Conservation (phyloP, 2,113 vertebrate genomes). For the Podiceps cristatus region DNA sequence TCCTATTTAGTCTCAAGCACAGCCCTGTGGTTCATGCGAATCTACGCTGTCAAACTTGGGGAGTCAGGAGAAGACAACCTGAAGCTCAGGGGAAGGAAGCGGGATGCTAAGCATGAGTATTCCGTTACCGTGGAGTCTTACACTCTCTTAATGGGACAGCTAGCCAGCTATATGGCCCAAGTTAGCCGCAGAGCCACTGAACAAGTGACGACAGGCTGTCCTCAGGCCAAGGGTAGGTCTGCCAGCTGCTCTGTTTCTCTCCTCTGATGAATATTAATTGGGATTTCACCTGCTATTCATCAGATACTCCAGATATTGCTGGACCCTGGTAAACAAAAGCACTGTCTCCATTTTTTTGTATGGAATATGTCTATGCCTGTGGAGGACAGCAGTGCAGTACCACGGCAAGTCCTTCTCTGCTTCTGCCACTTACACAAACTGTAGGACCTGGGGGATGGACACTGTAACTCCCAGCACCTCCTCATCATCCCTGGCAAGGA, state of each 20-base stretch:
- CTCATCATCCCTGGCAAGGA: not conserved
- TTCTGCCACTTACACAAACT: not conserved
- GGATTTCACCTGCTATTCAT: not conserved
- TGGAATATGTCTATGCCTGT: not conserved
- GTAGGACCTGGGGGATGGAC: not conserved
- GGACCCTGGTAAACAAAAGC: conserved; percentile 16
- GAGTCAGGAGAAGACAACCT: not conserved
- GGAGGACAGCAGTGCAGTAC: not conserved
- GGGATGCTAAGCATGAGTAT: not conserved
- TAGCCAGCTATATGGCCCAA: not conserved
- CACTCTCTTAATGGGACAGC: not conserved
- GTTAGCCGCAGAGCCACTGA: not conserved
- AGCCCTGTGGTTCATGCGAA: not conserved
- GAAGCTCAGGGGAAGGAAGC: not conserved
- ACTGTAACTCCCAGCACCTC: not conserved
- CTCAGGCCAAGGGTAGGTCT: not conserved
- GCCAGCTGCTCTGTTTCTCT: not conserved
- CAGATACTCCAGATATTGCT: not conserved
- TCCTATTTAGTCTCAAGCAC: not conserved
- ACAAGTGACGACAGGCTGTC: not conserved
- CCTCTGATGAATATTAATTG: not conserved
- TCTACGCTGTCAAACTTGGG: not conserved
- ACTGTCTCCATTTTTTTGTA: not conserved
- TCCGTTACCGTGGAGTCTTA: not conserved
- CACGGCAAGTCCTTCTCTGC: not conserved